A percentile compares a stretch with the other conserved stretches of the same genome.
Evolutionary conservation across 92 coral and sea anemone species (phyloP).

Genomic region (Palythoa caribaeorum): DNA sequence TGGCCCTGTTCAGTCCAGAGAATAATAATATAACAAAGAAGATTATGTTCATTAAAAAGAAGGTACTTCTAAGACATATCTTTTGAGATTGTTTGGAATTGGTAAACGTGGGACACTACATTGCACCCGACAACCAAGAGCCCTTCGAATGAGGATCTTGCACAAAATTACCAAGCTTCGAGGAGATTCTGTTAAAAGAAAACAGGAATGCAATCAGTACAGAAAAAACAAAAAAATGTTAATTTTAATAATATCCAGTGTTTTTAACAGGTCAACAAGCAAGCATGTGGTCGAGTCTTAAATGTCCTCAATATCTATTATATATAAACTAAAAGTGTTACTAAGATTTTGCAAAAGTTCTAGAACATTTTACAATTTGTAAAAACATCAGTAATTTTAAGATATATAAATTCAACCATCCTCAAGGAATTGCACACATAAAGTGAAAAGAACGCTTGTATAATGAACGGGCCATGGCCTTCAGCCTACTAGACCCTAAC

Average conservation of each 20-base stretch:
- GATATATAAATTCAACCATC: too few relatives aligned
- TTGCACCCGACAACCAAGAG: slow-evolving; percentile 26
- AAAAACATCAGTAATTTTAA: too few relatives aligned
- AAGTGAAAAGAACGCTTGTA: too few relatives aligned
- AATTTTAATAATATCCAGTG: not conserved
- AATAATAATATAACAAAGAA: too few relatives aligned
- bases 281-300: too few relatives aligned
- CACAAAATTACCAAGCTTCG: slow-evolving; percentile 52
- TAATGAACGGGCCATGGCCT: too few relatives aligned
- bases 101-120: not conserved
- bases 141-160: slow-evolving; percentile 56
- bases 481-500: too few relatives aligned
- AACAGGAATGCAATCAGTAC: not conserved
- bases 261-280: too few relatives aligned
- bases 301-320: too few relatives aligned
- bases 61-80: slow-evolving; percentile 13
- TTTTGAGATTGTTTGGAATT: slow-evolving; percentile 34
- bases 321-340: not conserved
- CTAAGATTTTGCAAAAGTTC: not conserved
- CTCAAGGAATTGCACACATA: too few relatives aligned
- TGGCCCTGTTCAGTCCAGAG: not conserved
- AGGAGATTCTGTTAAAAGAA: slow-evolving; percentile 46
- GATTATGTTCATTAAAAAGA: not conserved
- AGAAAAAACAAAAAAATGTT: not conserved
- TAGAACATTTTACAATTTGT: too few relatives aligned